Conservation (phyloP, 2,888 invertebrate genomes). For the Antheraea assamensis region DNA sequence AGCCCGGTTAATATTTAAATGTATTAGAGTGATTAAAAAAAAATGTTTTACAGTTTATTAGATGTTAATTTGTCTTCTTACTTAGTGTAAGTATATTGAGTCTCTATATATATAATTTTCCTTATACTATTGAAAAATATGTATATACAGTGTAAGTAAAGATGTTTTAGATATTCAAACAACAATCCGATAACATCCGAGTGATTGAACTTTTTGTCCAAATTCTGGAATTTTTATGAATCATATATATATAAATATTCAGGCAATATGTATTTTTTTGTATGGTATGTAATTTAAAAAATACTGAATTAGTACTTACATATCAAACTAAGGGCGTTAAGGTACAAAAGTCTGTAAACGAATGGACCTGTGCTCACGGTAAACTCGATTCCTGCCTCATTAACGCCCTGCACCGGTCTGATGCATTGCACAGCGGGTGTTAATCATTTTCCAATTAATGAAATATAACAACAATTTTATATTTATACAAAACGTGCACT, state of each 20-base stretch:
- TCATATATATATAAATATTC: too few species aligned
- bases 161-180: not conserved
- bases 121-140: constrained; percentile 6
- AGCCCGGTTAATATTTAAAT: not conserved
- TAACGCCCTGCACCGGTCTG: not conserved
- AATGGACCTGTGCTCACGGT: not conserved
- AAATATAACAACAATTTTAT: not conserved
- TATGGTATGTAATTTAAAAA: too few species aligned
- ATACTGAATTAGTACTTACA: not conserved
- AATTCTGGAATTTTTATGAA: not conserved
- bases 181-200: not conserved
- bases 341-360: not conserved
- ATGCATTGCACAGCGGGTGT: constrained; percentile 18
- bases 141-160: not conserved
- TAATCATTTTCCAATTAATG: constrained; percentile 11
- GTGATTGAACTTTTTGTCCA: not conserved
- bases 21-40: not conserved
- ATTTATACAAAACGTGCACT: not conserved
- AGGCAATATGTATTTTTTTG: too few species aligned
- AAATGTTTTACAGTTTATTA: too few species aligned
- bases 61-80: too few species aligned
- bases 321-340: not conserved
- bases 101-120: constrained; percentile 1
- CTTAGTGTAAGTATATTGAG: too few species aligned
- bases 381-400: constrained; percentile 1